Evolutionary conservation across 2,888 invertebrate species (phyloP), one percentile per base, ranked within the genome.

Genomic region (Thelaira solivaga): DNA sequence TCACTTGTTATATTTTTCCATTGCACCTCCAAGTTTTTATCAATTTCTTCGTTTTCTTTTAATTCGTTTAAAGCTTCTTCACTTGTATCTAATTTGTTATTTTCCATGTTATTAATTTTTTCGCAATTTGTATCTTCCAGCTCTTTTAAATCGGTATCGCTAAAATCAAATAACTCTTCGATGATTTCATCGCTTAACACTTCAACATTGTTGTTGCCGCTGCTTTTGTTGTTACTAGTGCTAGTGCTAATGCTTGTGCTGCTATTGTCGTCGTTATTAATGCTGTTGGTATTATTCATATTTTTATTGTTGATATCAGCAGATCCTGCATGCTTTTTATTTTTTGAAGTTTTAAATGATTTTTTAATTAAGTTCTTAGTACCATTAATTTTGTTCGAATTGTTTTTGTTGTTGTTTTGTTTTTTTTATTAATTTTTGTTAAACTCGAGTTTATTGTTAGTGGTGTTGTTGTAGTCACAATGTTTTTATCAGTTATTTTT

Each of bases 121-220:
- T 74, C 64, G 11, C 67, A 57, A 10, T 43, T 18, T 51, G 57
- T 13, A 43, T 57, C 81, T 53, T 62, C 82, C 47, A 82, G 81
- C 71, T 82, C 84, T 65, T 82, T 82, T 41, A 85, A 82, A 80
- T 86, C 85, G 80, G 82, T 83, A 81, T 86, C 86, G 81, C 84
- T 84, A 55, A 86, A 86, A 81, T 85, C 84, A 80, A 85, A 86
- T 80, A 85, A 84, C 80, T 86, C 86, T 78, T 86, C 86, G 81
- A 84, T 84, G 83, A 84, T 82, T 82, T 84, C 84, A 80, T 86
- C 86, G 81, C 83, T 82, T 57, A 80, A 81, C 61, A 65, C 73
- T 75, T 73, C 69, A 45, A 49, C 26, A 26, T 71, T 61, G 43
- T 26, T 72, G 45, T 73, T 72, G 71, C 11, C 16, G 57, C 6